Evolutionary conservation across 2,113 vertebrate species (phyloP), one percentile per base, ranked within the genome.

Genomic region (Hirundichthys speculiger): DNA sequence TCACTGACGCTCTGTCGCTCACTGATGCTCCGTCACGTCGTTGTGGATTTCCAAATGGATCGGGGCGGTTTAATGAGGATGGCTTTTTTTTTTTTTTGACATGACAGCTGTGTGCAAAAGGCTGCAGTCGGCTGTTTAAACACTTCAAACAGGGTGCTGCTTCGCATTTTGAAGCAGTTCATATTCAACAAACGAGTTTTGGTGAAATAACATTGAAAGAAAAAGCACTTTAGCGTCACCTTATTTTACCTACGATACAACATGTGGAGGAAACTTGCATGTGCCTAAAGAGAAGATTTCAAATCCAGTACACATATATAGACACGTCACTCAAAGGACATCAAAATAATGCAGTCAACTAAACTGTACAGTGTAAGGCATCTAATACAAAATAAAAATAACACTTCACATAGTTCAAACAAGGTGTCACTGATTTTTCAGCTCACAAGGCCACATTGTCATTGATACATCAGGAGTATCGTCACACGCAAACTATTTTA

Each of bases 381-480:
- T 77, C 27, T 22, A 22, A 14, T 3, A 13, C 64, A 55, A 41
- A n/a, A 5, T 61, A 63, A 62, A 51, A 54, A 34, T 69, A 34
- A 7, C 11, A 34, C 3, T 64, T 61, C 3, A 21, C 64, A 68
- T 61, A 16, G 13, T 43, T 56, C 1, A 12, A 73, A 19, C 13
- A 0, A 39, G 20, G 48, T n/a, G n/a, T n/a, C n/a, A n/a, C n/a
- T n/a, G 15, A 24, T 52, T 68, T 21, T 53, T 70, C 21, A 62
- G 39, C 53, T 76, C 20, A 51, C 59, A 81, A 75, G 61, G 64
- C 67, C 51, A 72, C 50, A 73, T 53, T 68, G 58, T 77, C 67
- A 52, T 45, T 61, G 30, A 34, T 7, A 1, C 30, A 34, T 9
- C 3, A 34, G 30, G 6, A 34, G 11, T 34, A 9, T 34, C 2